Percentiles rank a stretch among this genome's conserved stretches.
Evolutionary conservation across 2,888 invertebrate species (phyloP).

Genomic region (Brachylomia viminalis): DNA sequence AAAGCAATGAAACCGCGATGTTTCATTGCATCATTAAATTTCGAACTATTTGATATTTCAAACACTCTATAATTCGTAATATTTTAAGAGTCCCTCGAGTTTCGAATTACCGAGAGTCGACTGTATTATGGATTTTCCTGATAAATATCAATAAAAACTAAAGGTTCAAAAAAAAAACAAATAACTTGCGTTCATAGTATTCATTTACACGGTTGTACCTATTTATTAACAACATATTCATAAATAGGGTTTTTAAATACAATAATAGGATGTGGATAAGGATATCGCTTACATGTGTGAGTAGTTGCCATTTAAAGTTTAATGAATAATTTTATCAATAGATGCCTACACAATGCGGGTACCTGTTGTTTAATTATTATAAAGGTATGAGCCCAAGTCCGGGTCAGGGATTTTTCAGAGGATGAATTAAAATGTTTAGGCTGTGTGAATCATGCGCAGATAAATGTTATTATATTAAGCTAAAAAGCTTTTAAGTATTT

Average conservation of each 20-base stretch:
- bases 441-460: conserved; percentile 17
- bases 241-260: conserved; percentile 31
- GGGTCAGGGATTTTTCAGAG: conserved; percentile 63
- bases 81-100: too few species aligned
- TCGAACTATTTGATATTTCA: too few species aligned
- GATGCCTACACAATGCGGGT: conserved; percentile 34
- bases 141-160: conserved; percentile 25
- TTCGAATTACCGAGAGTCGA: too few species aligned
- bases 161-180: conserved; percentile 28
- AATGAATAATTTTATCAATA: conserved; percentile 56
- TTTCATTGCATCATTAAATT: too few species aligned
- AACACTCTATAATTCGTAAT: too few species aligned
- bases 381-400: conserved; percentile 57
- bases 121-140: conserved; percentile 32
- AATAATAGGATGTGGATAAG: conserved; percentile 71
- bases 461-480: not conserved
- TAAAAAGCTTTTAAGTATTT: not conserved
- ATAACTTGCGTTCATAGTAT: conserved; percentile 33
- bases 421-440: conserved; percentile 44
- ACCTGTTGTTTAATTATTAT: conserved; percentile 41
- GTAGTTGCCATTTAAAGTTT: conserved; percentile 69
- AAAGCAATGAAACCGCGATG: too few species aligned
- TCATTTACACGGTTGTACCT: conserved; percentile 22
- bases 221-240: conserved; percentile 11
- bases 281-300: conserved; percentile 64